Base-by-base conservation (phyloP, 1,140 invertebrate genomes). In the Solenopsis fugax region DNA sequence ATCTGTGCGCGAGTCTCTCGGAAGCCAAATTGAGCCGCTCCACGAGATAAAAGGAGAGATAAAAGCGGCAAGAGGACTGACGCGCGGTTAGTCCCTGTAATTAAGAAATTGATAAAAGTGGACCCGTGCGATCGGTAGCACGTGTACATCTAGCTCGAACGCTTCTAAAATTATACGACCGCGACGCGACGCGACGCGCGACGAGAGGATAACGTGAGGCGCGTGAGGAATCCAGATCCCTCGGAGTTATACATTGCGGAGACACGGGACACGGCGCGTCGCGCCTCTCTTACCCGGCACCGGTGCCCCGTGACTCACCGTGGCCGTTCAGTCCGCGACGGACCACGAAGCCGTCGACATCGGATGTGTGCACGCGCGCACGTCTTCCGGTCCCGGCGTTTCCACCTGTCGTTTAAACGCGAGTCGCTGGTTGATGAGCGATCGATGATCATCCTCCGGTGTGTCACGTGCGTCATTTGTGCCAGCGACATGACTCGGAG, bases 331-430 rank as follows among this genome's bases (percentile, higher is more conserved):
- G 80, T 84, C 24, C 69, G 24, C 80, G 80, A 21, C 80, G 52
- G 45, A 60, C 80, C 29, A 60, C 80, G 80, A 75, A 84, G 54
- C 69, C 80, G 80, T 75, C 80, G 41, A 84, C 80, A 50, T 84
- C 69, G 67, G 16, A 13, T 24, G 10, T 29, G 12, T 10, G 1
- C 9, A 4, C 7, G 18, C 24, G 18, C 4, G 18, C 21, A 12
- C 34, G 16, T 77, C 21, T 60, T 29, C 21, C 21, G n/a, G 16
- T 34, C 16, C 9, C 18, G 58, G 18, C 29, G 76, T 41, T 29
- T 16, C 13, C 29, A 13, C 48, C 16, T 45, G 21, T 34, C 56
- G n/a, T n/a, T 37, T 24, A n/a, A 64, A 65, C 16, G 29, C 18
- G 34, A 21, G 37, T 21, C 12, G 34, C 16, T 34, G 41, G 4